Conservation (phyloP, 2,888 invertebrate species). For the Coelopa pilipes region DNA sequence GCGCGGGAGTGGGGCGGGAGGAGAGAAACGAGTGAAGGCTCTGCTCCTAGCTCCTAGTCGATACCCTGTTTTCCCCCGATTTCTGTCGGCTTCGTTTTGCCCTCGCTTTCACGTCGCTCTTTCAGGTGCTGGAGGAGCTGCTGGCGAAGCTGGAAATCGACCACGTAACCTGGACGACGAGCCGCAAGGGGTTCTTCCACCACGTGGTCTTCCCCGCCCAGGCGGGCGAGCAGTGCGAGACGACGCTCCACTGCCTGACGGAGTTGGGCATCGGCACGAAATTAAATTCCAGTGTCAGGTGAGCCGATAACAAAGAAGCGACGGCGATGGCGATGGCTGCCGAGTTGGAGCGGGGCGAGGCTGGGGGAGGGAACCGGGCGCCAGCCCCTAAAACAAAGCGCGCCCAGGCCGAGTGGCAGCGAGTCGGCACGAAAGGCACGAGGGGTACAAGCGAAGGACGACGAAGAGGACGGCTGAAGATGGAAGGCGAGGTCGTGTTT, state of each 20-base stretch:
- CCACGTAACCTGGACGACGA: conserved; percentile 77
- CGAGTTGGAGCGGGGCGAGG: not conserved
- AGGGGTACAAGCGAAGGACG: too few species aligned
- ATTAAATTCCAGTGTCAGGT: conserved; percentile 79
- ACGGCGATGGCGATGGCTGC: not conserved
- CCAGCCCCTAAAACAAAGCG: not conserved
- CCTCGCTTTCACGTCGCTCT: not conserved
- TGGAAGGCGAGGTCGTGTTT: too few species aligned
- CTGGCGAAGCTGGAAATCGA: conserved; percentile 75
- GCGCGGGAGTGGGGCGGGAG: too few species aligned
- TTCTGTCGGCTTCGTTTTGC: not conserved
- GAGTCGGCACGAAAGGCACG: too few species aligned
- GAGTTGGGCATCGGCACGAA: conserved; percentile 77
- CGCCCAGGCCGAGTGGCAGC: too few species aligned
- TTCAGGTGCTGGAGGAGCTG: conserved; percentile 75
- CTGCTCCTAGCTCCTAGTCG: too few species aligned
- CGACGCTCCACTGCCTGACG: conserved; percentile 78
- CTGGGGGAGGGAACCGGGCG: not conserved
- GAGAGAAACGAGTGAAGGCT: too few species aligned
- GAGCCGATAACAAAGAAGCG: conserved; percentile 53
- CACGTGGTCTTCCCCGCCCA: conserved; percentile 78
- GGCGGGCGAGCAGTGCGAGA: conserved; percentile 78
- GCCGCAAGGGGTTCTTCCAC: conserved; percentile 75
- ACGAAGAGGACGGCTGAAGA: too few species aligned
- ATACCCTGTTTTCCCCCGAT: not conserved